phyloP scores from a whole-genome alignment of 2,797 vertebrate genomes.

The Periophthalmus magnuspinnatus region DNA sequence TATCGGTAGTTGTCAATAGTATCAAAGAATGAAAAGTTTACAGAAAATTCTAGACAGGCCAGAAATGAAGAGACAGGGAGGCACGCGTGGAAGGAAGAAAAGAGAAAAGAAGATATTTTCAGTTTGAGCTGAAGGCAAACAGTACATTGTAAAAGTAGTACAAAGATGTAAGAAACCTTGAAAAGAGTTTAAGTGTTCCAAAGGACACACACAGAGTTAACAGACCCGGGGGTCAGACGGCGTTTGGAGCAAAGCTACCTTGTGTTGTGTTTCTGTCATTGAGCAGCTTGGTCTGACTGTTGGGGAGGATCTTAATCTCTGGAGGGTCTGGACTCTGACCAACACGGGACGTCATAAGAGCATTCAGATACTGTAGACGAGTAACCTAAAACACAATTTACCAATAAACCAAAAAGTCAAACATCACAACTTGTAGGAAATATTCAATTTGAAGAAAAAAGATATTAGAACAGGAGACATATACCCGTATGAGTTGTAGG shows the following conservation, averaged over 20 bases:
- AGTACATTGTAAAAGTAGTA: conserved; percentile 22
- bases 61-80: conserved; percentile 38
- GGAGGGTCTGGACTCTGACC: conserved; percentile 79
- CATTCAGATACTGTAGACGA: conserved; percentile 88
- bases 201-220: conserved; percentile 2
- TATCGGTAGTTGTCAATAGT: conserved; percentile 83
- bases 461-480: not conserved
- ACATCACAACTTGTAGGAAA: not conserved
- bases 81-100: conserved; percentile 48
- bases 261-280: conserved; percentile 74
- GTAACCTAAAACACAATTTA: conserved; percentile 77
- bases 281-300: conserved; percentile 89
- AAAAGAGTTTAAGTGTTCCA: not conserved
- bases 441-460: not conserved
- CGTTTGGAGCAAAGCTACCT: conserved; percentile 64
- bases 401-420: not conserved
- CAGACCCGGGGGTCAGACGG: conserved; percentile 8
- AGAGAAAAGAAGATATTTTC: conserved; percentile 63
- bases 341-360: conserved; percentile 83
- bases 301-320: conserved; percentile 84
- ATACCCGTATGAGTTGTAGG: conserved; percentile 87
- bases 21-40: conserved; percentile 83
- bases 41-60: conserved; percentile 73
- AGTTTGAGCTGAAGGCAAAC: conserved; percentile 59
- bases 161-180: conserved; percentile 2